Evolutionary conservation across 2,113 vertebrate genomes (phyloP).

Genomic region (Hyperopisus bebe): DNA sequence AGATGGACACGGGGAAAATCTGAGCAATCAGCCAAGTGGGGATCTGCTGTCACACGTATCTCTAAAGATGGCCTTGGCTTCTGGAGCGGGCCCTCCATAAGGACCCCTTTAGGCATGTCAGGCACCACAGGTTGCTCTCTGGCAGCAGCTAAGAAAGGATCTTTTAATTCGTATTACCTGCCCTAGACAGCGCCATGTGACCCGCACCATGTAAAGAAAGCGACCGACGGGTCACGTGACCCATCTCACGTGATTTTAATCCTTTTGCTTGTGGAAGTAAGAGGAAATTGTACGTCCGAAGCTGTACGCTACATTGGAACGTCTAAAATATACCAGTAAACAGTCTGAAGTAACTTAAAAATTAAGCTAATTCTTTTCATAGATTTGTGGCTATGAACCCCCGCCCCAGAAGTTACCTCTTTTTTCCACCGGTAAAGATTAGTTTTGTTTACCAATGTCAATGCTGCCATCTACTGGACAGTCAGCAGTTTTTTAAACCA

Average conservation of each 20-base stretch:
- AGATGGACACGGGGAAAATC: background rate
- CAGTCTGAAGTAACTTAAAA: background rate
- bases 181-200: background rate
- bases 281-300: background rate
- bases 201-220: background rate
- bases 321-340: background rate
- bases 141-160: background rate
- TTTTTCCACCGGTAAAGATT: background rate
- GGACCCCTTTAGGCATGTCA: background rate
- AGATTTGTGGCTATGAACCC: background rate
- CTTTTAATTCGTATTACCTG: background rate
- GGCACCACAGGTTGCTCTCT: background rate
- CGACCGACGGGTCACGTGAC: background rate
- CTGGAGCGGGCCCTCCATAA: background rate
- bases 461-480: constrained; percentile 20
- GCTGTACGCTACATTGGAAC: background rate
- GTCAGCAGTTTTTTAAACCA: background rate
- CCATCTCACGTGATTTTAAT: background rate
- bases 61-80: background rate
- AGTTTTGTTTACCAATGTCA: background rate
- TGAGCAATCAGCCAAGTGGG: background rate
- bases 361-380: background rate
- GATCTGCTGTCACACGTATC: background rate
- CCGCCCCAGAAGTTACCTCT: background rate
- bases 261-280: background rate